Conservation (phyloP, 2,113 vertebrate species). For the Notarius lentiginosus region DNA sequence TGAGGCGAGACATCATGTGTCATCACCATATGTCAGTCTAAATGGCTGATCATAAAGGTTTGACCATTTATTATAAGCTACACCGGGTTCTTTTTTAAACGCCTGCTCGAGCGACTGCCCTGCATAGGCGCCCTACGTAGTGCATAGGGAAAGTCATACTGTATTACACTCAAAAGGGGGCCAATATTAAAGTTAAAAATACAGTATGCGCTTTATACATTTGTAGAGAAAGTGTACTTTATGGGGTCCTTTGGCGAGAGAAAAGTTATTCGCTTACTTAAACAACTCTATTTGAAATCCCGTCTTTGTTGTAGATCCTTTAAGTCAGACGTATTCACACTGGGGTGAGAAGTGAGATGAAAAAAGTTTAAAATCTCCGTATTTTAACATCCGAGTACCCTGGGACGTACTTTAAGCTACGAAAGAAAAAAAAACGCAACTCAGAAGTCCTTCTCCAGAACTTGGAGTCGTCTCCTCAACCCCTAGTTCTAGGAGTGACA, state of each 20-base stretch:
- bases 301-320: not conserved
- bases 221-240: not conserved
- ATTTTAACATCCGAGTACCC: not conserved
- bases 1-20: slow-evolving; percentile 31
- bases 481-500: not conserved
- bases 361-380: not conserved
- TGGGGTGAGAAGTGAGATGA: not conserved
- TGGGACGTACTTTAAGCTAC: not conserved
- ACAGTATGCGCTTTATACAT: not conserved
- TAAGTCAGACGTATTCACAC: not conserved
- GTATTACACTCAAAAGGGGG: not conserved
- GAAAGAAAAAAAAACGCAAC: not conserved
- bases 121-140: not conserved
- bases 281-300: not conserved
- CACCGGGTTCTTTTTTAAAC: not conserved
- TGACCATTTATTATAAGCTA: slow-evolving; percentile 8
- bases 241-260: not conserved
- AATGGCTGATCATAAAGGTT: slow-evolving; percentile 21
- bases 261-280: not conserved
- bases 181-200: not conserved
- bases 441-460: not conserved
- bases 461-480: not conserved
- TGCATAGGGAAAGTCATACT: not conserved
- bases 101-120: not conserved
- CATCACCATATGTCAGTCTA: slow-evolving; percentile 17